Base-by-base conservation (phyloP, 2,113 vertebrate genomes). In the Pedetes capensis region DNA sequence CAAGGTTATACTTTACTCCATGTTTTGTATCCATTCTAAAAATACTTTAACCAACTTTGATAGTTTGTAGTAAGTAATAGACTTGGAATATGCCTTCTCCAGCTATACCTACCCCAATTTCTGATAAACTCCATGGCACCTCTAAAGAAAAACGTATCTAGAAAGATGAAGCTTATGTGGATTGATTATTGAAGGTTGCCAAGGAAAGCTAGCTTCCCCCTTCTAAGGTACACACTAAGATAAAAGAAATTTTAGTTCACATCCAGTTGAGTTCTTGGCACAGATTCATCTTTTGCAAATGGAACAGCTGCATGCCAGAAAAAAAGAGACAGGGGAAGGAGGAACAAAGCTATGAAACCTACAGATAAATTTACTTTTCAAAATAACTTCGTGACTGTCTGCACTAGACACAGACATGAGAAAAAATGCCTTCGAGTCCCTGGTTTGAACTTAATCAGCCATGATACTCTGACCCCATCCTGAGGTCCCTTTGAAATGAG, bases 221-320 rank as follows among this genome's bases (percentile, higher is more conserved):
- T 53, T 53, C 29, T 71, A 74, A 14, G 72, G 76, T 87, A 63
- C 39, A 69, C 17, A 11, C 12, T 49, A 51, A 79, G 63, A 71
- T 82, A 22, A 79, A 78, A 93, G 74, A n/a, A 68, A 57, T 53
- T 81, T 74, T 71, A 72, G 63, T 49, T 74, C 1, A 0, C 47
- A 34, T 75, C 69, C 79, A 79, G 32, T 74, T 72, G 55, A 89
- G 82, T 74, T 95, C 87, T 92, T 89, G 87, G 80, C 80, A 51
- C 27, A 14, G 8, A 37, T 74, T 80, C 94, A 34, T 92, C 93
- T 93, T 96, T 63, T 89, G 81, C 78, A 93, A 87, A 89, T 55
- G 74, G 91, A 92, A 74, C 25, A 72, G 42, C 79, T 78, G 42
- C 12, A 47, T 91, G 64, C 69, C 68, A 92, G 79, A 49, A 1